Conservation (phyloP, 2,888 invertebrate genomes). For the Hypselothyrea guttata region DNA sequence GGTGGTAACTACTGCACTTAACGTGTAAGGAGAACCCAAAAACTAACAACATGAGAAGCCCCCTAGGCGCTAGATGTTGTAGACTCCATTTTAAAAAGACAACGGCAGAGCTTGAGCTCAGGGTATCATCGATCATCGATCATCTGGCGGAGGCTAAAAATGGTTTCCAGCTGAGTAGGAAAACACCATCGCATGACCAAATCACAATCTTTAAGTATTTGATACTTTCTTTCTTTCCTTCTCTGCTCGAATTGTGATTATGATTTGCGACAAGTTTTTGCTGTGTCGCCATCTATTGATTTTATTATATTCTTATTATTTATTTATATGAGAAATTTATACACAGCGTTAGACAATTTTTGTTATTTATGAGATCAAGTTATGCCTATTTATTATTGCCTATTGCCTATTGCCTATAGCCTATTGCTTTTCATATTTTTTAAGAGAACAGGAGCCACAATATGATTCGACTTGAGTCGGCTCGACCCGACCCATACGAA, state of each 20-base stretch:
- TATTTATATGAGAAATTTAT: constrained; percentile 1
- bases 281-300: constrained; percentile 62
- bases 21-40: constrained; percentile 68
- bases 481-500: constrained; percentile 15
- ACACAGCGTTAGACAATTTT: constrained; percentile 66
- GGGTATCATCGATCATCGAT: constrained; percentile 76
- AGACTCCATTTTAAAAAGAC: constrained; percentile 73
- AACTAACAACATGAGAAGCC: constrained; percentile 59
- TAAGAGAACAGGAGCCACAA: not conserved
- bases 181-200: constrained; percentile 79
- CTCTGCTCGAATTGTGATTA: constrained; percentile 75
- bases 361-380: constrained; percentile 74
- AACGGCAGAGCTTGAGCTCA: constrained; percentile 40
- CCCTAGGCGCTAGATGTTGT: constrained; percentile 70
- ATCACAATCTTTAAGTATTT: constrained; percentile 61
- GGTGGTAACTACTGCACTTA: constrained; percentile 6
- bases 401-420: too few relatives aligned
- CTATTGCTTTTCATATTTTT: constrained; percentile 5
- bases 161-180: constrained; percentile 76
- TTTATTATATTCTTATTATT: constrained; percentile 69
- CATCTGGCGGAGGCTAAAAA: constrained; percentile 73
- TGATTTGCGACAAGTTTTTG: constrained; percentile 61
- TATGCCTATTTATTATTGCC: constrained; percentile 75
- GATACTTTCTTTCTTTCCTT: constrained; percentile 62
- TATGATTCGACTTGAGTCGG: constrained; percentile 31